Evolutionary conservation across 2,113 vertebrate species (phyloP).

Genomic region (Acinonyx jubatus): DNA sequence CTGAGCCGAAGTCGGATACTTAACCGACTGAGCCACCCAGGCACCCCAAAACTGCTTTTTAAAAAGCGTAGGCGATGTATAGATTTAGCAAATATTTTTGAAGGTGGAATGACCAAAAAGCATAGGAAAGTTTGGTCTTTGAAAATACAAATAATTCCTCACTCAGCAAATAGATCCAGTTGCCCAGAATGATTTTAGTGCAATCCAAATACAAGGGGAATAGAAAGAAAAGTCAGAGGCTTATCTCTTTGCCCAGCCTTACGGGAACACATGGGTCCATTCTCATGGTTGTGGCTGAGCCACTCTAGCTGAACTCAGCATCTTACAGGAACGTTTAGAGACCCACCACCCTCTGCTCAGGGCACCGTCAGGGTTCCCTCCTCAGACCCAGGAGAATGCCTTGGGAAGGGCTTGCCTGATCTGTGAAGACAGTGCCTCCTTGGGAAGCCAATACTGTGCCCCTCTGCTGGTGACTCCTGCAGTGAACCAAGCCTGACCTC

Average conservation of each 20-base stretch:
- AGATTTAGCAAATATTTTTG: not conserved
- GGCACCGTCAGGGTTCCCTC: accelerated
- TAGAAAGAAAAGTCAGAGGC: not conserved
- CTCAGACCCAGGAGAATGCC: not conserved
- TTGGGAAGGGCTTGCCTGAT: not conserved
- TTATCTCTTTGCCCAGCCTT: not conserved
- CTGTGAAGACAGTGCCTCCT: not conserved
- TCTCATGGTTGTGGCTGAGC: not conserved
- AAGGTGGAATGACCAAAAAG: not conserved
- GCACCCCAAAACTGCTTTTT: not conserved
- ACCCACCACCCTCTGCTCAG: not conserved
- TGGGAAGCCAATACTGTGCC: not conserved
- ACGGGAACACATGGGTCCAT: not conserved
- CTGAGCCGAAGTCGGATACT: too few species aligned
- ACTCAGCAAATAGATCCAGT: not conserved
- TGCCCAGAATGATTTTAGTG: not conserved
- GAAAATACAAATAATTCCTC: not conserved
- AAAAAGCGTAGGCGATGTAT: not conserved
- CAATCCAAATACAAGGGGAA: not conserved
- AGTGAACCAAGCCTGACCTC: not conserved
- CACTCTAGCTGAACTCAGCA: not conserved
- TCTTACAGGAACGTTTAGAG: not conserved
- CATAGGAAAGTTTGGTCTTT: slow-evolving; percentile 6
- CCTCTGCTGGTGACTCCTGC: not conserved
- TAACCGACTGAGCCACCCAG: too few species aligned